These are phyloP conservation scores for Huso huso DNA, from an alignment of 2,797 vertebrate genomes.

Conservation along the genomic window DNA sequence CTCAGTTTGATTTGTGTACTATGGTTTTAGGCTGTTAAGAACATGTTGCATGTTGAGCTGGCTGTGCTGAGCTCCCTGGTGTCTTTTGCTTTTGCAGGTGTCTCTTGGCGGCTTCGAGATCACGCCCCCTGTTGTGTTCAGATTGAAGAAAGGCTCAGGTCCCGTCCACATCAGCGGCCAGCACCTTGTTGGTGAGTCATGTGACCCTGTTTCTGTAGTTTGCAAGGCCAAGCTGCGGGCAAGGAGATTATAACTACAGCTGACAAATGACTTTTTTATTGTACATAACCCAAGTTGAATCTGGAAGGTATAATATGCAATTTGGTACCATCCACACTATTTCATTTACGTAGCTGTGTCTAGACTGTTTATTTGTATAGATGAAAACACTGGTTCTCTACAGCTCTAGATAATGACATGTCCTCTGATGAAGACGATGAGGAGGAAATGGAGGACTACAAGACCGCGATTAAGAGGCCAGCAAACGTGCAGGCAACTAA, in stretches of 20 bases:
- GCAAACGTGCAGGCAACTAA: conserved; percentile 48
- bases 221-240: not conserved
- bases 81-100: conserved; percentile 56
- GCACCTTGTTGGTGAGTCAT: conserved; percentile 80
- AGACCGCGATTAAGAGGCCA: conserved; percentile 52
- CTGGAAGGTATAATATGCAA: not conserved
- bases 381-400: not conserved
- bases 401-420: conserved; percentile 80
- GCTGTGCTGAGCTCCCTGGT: too few relatives aligned
- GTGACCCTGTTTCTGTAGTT: not conserved
- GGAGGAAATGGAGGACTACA: conserved; percentile 60
- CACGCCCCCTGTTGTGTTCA: conserved; percentile 79
- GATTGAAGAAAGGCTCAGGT: conserved; percentile 82
- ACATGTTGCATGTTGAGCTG: not conserved
- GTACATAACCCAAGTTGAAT: not conserved
- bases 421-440: conserved; percentile 73
- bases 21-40: not conserved
- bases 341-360: not conserved
- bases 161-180: conserved; percentile 90
- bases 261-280: not conserved
- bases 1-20: not conserved
- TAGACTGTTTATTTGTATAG: too few relatives aligned
- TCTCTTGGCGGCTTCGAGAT: conserved; percentile 90
- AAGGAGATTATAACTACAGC: not conserved
- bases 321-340: not conserved